These are phyloP conservation scores for Lasius fuliginosus DNA, from an alignment of 2,888 invertebrate species.

Conservation along the genomic window DNA sequence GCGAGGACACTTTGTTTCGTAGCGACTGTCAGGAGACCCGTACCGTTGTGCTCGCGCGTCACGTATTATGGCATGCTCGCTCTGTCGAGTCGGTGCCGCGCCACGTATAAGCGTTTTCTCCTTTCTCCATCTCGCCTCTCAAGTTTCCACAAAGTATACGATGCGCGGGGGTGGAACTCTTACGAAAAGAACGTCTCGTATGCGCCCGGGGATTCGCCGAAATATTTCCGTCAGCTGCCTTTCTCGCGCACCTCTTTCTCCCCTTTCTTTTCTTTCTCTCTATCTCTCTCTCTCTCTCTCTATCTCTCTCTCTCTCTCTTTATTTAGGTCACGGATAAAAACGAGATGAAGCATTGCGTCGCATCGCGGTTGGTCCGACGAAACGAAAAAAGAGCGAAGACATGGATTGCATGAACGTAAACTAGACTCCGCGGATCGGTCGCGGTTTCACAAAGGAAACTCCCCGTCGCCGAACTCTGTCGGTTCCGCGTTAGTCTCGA, in stretches of 20 bases:
- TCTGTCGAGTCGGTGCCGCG: constrained; percentile 29
- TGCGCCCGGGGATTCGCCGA: constrained; percentile 73
- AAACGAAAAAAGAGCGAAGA: constrained; percentile 40
- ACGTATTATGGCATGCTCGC: constrained; percentile 65
- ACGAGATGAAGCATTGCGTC: constrained; percentile 60
- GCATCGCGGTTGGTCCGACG: constrained; percentile 20
- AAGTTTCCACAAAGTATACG: constrained; percentile 68
- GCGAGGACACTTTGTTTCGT: constrained; percentile 31
- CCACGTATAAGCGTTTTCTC: constrained; percentile 66
- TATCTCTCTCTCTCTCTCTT: background rate
- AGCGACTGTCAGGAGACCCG: constrained; percentile 64
- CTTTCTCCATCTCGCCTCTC: constrained; percentile 56
- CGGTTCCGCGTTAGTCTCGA: constrained; percentile 47
- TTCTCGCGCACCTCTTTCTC: constrained; percentile 58
- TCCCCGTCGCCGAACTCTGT: too few species aligned
- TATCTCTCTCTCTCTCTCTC: constrained; percentile 15
- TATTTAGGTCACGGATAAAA: constrained; percentile 39
- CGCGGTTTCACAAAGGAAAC: constrained; percentile 69
- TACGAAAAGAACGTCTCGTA: constrained; percentile 71
- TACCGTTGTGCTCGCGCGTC: constrained; percentile 60
- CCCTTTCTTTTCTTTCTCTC: background rate
- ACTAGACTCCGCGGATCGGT: constrained; percentile 59
- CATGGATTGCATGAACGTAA: constrained; percentile 41
- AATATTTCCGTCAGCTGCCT: constrained; percentile 74
- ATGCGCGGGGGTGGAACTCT: constrained; percentile 64